These are phyloP conservation scores for Neofelis nebulosa DNA, from an alignment of 2,113 vertebrate genomes.

Conservation along the genomic window DNA sequence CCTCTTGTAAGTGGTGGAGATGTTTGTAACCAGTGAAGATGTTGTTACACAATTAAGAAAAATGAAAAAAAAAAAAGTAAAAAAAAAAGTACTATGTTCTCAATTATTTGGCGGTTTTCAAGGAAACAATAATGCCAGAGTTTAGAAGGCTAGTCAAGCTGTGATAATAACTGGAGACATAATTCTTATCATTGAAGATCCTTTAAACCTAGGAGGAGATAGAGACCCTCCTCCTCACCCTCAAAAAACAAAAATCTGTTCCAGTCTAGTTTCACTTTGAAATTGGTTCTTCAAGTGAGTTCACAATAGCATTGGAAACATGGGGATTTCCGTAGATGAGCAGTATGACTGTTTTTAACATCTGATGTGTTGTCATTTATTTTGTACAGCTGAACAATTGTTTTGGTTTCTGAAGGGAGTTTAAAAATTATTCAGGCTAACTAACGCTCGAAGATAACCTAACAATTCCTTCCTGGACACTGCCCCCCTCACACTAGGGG, in stretches of 20 bases:
- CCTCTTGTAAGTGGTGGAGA: background rate
- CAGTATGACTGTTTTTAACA: background rate
- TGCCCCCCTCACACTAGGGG: background rate
- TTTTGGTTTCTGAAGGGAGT: slow-evolving; percentile 33
- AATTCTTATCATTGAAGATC: background rate
- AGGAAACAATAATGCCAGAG: background rate
- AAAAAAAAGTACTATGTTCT: background rate
- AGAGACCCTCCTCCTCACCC: background rate
- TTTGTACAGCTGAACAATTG: background rate
- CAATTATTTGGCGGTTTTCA: background rate
- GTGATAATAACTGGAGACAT: background rate
- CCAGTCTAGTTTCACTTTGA: background rate
- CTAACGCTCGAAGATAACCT: background rate
- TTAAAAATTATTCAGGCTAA: slow-evolving; percentile 29
- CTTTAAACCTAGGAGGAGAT: background rate
- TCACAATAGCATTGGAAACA: background rate
- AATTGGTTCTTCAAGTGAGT: background rate
- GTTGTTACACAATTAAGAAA: background rate
- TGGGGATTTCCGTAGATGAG: background rate
- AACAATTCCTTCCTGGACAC: background rate
- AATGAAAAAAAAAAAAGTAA: background rate
- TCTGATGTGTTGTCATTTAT: background rate
- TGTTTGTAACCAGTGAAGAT: slow-evolving; percentile 3
- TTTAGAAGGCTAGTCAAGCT: background rate
- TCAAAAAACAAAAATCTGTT: background rate